Evolutionary conservation across 2,113 vertebrate genomes (phyloP).

Genomic region (Atractosteus spatula): DNA sequence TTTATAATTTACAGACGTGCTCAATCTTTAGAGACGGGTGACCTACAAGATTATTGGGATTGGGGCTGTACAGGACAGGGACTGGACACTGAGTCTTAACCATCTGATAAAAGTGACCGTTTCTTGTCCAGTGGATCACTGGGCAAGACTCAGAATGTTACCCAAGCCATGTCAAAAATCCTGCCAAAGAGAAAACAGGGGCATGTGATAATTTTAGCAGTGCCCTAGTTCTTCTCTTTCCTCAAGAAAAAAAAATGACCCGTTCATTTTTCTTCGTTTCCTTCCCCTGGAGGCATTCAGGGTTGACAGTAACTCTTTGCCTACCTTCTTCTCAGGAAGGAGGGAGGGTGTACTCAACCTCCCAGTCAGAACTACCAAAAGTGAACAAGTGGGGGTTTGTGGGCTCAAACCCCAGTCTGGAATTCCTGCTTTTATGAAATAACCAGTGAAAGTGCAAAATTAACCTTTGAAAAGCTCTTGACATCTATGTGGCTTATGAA

Average conservation of each 20-base stretch:
- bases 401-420: too few species aligned
- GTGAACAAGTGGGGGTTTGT: too few species aligned
- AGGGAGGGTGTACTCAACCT: background rate
- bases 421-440: too few species aligned
- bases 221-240: slow-evolving; percentile 54
- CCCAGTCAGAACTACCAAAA: background rate
- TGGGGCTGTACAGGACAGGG: too few species aligned
- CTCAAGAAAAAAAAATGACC: slow-evolving; percentile 53
- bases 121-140: slow-evolving; percentile 41
- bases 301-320: slow-evolving; percentile 34
- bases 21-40: too few species aligned
- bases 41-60: too few species aligned
- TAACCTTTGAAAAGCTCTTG: too few species aligned
- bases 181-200: slow-evolving; percentile 26
- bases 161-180: background rate
- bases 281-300: slow-evolving; percentile 25
- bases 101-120: slow-evolving; percentile 28
- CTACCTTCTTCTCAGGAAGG: background rate
- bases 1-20: too few species aligned
- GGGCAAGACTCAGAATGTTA: slow-evolving; percentile 21
- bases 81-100: too few species aligned
- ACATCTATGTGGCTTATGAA: too few species aligned
- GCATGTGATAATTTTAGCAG: slow-evolving; percentile 58
- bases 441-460: too few species aligned
- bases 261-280: slow-evolving; percentile 38